Conservation (phyloP, 1,140 invertebrate species). For the Agraylea sexmaculata region DNA sequence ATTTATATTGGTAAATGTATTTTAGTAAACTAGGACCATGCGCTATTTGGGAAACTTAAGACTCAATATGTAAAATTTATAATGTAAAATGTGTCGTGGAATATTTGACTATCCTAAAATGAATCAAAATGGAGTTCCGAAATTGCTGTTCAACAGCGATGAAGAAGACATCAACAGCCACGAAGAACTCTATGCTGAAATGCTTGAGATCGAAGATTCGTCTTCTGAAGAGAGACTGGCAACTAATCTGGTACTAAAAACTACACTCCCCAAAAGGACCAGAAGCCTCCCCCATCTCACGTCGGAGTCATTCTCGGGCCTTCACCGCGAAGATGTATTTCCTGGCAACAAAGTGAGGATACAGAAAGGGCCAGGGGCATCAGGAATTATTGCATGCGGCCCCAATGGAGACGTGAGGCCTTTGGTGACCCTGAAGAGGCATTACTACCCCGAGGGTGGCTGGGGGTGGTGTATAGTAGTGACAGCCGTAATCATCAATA, state of each 20-base stretch:
- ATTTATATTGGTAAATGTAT: too few relatives aligned
- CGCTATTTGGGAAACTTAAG: too few relatives aligned
- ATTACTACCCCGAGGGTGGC: slow-evolving; percentile 69
- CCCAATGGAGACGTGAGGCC: slow-evolving; percentile 30
- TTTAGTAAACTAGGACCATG: too few relatives aligned
- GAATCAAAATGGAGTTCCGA: too few relatives aligned
- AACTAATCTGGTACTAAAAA: neutral
- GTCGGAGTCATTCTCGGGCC: slow-evolving; percentile 16
- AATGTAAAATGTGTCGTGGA: too few relatives aligned
- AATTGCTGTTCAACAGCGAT: too few relatives aligned
- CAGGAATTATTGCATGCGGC: slow-evolving; percentile 22
- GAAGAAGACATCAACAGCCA: neutral
- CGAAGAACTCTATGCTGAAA: slow-evolving; percentile 14
- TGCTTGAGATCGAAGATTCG: slow-evolving; percentile 18
- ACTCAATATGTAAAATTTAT: too few relatives aligned
- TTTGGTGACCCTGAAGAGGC: slow-evolving; percentile 39
- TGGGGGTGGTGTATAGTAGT: slow-evolving; percentile 69
- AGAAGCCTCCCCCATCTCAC: slow-evolving; percentile 17
- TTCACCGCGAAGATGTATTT: slow-evolving; percentile 12
- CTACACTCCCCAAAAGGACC: slow-evolving; percentile 11
- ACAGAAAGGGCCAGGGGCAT: neutral
- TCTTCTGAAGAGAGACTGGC: slow-evolving; percentile 16
- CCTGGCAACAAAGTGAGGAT: neutral
- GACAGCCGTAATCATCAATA: slow-evolving; percentile 52
- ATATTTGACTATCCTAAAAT: too few relatives aligned